phyloP scores from a whole-genome alignment of 2,113 vertebrate species.

The Tragulus kanchil region DNA sequence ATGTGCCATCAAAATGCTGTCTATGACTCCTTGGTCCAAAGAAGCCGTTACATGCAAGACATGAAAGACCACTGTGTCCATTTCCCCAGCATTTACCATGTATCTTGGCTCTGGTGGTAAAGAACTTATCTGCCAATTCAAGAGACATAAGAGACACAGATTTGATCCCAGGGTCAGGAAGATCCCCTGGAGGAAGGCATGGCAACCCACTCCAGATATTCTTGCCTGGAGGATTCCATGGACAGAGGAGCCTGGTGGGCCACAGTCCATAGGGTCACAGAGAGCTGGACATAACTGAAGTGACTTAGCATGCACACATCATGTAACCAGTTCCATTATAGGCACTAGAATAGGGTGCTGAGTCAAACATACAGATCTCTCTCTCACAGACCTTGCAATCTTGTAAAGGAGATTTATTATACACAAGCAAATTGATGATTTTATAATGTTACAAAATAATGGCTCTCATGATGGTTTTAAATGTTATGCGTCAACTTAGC shows the following conservation, averaged over 20 bases:
- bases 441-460: not conserved
- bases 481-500: not conserved
- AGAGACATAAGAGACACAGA: not conserved
- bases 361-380: not conserved
- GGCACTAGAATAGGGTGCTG: not conserved
- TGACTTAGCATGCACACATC: not conserved
- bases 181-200: not conserved
- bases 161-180: not conserved
- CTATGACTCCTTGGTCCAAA: not conserved
- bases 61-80: not conserved
- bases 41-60: not conserved
- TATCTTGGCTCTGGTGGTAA: not conserved
- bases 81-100: not conserved
- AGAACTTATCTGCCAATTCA: not conserved
- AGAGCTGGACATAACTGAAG: not conserved
- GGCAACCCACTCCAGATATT: not conserved
- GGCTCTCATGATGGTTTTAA: not conserved
- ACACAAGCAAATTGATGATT: not conserved
- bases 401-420: not conserved
- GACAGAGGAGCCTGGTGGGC: not conserved
- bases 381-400: not conserved
- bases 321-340: fast-evolving
- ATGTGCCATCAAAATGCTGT: not conserved
- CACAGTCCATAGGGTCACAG: fast-evolving
- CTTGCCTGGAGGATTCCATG: not conserved